phyloP scores from a whole-genome alignment of 2,888 invertebrate genomes.

The Liopterus haemorrhoidalis region DNA sequence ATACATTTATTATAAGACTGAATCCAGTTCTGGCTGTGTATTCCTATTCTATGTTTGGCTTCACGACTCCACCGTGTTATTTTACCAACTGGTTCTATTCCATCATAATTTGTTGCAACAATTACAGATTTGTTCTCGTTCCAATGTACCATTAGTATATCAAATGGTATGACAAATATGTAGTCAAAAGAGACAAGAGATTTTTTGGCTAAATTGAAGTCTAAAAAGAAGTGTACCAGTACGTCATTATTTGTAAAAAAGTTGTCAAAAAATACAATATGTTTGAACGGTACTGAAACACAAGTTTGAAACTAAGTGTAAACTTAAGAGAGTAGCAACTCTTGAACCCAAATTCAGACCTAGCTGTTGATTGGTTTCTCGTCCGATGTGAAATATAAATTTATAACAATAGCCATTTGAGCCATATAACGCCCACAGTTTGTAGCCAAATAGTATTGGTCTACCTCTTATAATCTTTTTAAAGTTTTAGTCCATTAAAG shows the following conservation, averaged over 20 bases:
- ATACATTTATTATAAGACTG: constrained; percentile 16
- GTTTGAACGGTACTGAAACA: constrained; percentile 18
- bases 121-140: constrained; percentile 30
- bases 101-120: constrained; percentile 25
- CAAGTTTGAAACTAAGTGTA: constrained; percentile 20
- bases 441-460: background rate
- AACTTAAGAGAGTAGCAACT: constrained; percentile 28
- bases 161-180: constrained; percentile 20
- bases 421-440: constrained; percentile 1
- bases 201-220: constrained; percentile 11
- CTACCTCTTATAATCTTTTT: too few relatives aligned
- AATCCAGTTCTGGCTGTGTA: constrained; percentile 16
- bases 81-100: constrained; percentile 18
- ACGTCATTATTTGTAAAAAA: constrained; percentile 26
- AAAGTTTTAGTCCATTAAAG: background rate
- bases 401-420: constrained; percentile 1
- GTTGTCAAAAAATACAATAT: constrained; percentile 25
- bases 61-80: constrained; percentile 20
- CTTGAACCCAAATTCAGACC: constrained; percentile 24
- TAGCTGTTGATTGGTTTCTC: constrained; percentile 2
- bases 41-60: constrained; percentile 17
- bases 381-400: background rate
- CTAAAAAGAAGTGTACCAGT: constrained; percentile 13
- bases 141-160: constrained; percentile 29
- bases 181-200: constrained; percentile 24